These are phyloP conservation scores for Rapana venosa DNA, from an alignment of 2,888 invertebrate species.

Conservation along the genomic window DNA sequence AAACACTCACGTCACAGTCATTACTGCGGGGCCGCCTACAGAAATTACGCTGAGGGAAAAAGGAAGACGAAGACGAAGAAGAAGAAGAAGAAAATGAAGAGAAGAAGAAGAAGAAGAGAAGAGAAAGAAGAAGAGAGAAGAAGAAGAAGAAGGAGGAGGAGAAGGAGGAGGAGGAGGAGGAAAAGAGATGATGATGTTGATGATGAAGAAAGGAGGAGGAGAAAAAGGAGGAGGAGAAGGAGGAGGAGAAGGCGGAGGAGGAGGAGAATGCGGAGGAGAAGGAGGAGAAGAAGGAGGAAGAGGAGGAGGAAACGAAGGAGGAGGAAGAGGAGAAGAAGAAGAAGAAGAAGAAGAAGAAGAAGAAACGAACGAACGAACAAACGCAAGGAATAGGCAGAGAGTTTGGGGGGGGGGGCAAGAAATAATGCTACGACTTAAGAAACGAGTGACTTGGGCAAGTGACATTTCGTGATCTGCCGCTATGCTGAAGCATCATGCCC, in stretches of 20 bases:
- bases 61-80: neutral
- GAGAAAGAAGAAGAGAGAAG: conserved; percentile 13
- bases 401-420: too few relatives aligned
- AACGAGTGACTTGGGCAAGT: too few relatives aligned
- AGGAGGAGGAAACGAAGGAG: neutral
- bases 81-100: neutral
- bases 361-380: too few relatives aligned
- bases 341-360: neutral
- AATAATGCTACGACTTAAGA: too few relatives aligned
- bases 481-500: too few relatives aligned
- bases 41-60: neutral
- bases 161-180: conserved; percentile 18
- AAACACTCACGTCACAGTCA: too few relatives aligned
- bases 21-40: too few relatives aligned
- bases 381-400: too few relatives aligned
- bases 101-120: neutral
- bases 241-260: neutral
- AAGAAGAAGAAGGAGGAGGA: conserved; percentile 28
- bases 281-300: neutral
- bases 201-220: conserved; percentile 11
- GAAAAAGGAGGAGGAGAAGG: neutral
- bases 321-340: neutral
- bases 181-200: neutral
- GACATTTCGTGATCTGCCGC: too few relatives aligned
- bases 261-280: neutral